Evolutionary conservation across 2,113 vertebrate genomes (phyloP).

Genomic region (Sturnira hondurensis): DNA sequence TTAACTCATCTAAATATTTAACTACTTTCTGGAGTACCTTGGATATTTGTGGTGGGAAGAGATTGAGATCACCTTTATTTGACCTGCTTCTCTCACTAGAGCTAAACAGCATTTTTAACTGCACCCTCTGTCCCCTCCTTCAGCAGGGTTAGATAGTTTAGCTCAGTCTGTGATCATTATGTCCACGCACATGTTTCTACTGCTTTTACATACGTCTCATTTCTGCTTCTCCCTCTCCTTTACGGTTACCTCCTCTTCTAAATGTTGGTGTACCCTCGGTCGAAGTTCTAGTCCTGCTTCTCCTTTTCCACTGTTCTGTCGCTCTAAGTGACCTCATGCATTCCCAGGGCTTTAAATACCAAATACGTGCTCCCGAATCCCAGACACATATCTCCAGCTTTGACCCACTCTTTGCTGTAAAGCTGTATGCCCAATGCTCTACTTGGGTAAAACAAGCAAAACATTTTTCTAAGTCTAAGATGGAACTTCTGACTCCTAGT

Average conservation of each 20-base stretch:
- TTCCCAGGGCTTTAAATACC: background rate
- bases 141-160: background rate
- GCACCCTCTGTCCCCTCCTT: accelerated
- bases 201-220: background rate
- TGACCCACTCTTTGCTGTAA: background rate
- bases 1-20: background rate
- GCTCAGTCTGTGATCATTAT: background rate
- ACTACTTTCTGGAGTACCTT: background rate
- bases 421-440: background rate
- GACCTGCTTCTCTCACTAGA: background rate
- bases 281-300: no score
- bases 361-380: background rate
- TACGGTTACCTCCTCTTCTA: background rate
- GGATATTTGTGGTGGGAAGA: background rate
- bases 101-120: background rate
- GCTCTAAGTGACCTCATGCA: background rate
- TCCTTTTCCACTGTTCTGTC: background rate
- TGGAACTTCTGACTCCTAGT: background rate
- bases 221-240: background rate
- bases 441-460: background rate
- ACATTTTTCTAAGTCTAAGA: background rate
- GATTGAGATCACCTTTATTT: background rate
- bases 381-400: background rate
- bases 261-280: background rate
- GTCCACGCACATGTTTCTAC: background rate